These are phyloP conservation scores for Zosterops japonicus DNA, from an alignment of 2,113 vertebrate genomes.

Conservation along the genomic window DNA sequence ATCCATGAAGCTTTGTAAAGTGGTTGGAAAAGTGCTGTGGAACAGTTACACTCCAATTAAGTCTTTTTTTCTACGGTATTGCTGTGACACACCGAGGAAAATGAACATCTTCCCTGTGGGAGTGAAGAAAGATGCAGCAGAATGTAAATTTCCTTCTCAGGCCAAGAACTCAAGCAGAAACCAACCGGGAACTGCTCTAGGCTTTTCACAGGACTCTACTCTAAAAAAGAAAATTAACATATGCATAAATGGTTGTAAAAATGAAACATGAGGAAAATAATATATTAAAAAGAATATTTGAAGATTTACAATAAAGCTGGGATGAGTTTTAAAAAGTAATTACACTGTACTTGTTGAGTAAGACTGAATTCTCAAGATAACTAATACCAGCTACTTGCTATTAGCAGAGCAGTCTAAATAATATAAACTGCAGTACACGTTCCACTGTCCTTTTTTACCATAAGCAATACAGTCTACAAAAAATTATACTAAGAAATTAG, in stretches of 20 bases:
- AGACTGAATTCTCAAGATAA: background rate
- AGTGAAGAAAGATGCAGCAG: background rate
- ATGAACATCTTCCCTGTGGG: rapidly evolving
- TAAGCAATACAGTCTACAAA: background rate
- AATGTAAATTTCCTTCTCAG: background rate
- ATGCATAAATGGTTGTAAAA: background rate
- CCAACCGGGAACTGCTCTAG: background rate
- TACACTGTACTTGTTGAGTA: conserved; percentile 4
- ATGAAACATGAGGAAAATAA: background rate
- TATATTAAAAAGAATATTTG: background rate
- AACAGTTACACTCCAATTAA: background rate
- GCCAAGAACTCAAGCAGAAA: background rate
- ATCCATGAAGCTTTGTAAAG: background rate
- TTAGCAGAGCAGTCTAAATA: background rate
- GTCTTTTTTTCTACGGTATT: background rate
- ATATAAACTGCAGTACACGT: background rate
- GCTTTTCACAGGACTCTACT: background rate
- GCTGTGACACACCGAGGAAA: background rate
- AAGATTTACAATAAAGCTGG: background rate
- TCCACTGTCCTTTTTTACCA: background rate
- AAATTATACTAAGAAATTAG: background rate
- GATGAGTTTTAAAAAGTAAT: conserved; percentile 7
- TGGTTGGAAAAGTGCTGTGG: background rate
- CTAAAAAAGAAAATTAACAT: background rate
- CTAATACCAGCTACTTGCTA: background rate